Base-by-base conservation (phyloP, 2,113 vertebrate species). In the Petrocephalus microphthalmus region DNA sequence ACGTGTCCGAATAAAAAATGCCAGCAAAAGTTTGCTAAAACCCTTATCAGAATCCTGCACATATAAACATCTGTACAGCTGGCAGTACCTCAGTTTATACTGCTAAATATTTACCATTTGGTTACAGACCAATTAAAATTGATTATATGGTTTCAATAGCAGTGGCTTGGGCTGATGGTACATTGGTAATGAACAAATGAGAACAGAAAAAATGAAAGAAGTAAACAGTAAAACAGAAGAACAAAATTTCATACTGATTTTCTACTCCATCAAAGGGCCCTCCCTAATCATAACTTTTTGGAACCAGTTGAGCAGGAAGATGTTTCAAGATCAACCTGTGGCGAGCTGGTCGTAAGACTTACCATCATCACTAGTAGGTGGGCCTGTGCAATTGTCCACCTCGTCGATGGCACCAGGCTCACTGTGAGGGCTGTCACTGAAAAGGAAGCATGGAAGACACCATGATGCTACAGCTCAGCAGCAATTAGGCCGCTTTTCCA, bases 291-390 rank as follows among this genome's bases (percentile, higher is more conserved):
- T 19, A 78, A 17, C 13, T 42, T 42, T 74, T 11, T 74, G 3
- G 5, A 74, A 33, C 71, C 33, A 29, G 67, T 37, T 37, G 29
- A 74, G 29, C 29, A 13, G 71, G 71, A 78, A 78, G 5, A 78
- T 42, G 71, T 78, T 78, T 78, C 17, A 83, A 83, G 19, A n/a
- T 47, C 20, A 22, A 10, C 7, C 1, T 83, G 37, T 83, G 81
- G 45, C 11, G 47, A 42, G 81, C 33, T 42, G 19, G 81, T 45
- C 15, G 42, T n/a, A 10, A 81, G 53, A 92, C 96, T 96, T 93
- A 98, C 98, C 98, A 64, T 99, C 98, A 0, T 99, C 97, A 0
- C 98, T 99, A 49, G 97, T 99, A 93, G 98, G 98, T 0, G 97
- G 97, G 90, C 98, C 98, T 0, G 97, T 98, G 87, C 98, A 97